These are phyloP conservation scores for Eupleurogrammus muticus DNA, from an alignment of 2,797 vertebrate species.

Conservation along the genomic window DNA sequence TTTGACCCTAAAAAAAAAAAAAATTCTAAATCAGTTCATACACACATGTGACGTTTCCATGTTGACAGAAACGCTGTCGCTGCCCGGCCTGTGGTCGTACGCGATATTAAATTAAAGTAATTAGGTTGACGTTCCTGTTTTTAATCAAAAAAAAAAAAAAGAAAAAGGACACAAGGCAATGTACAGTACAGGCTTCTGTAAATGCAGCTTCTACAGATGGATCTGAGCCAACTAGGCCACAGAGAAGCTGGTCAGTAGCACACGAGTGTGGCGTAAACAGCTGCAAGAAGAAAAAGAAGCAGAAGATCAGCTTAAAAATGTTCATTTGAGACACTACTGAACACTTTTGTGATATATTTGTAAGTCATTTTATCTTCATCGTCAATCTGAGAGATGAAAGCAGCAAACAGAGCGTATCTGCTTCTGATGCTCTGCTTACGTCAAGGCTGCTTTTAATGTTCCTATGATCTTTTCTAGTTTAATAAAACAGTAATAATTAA, in stretches of 20 bases:
- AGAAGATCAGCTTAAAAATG: neutral
- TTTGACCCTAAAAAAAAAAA: no score
- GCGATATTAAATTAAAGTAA: neutral
- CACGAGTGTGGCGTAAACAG: neutral
- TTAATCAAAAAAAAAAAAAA: neutral
- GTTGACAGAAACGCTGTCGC: neutral
- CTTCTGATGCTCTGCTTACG: neutral
- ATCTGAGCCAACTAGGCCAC: neutral
- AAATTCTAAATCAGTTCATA: no score
- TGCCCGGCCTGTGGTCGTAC: neutral
- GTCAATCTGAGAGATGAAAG: slow-evolving; percentile 9
- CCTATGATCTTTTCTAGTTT: neutral
- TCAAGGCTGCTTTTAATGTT: neutral
- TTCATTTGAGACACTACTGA: neutral
- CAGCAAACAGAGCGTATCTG: neutral
- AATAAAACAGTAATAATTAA: neutral
- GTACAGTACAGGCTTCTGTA: neutral
- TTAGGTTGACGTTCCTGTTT: neutral
- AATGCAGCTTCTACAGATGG: slow-evolving; percentile 8
- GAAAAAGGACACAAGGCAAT: neutral
- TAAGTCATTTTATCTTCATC: neutral
- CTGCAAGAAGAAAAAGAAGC: slow-evolving; percentile 4
- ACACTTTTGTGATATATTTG: neutral
- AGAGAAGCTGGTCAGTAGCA: slow-evolving; percentile 21
- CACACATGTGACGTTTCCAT: no score